Base-by-base conservation (phyloP, 2,113 vertebrate genomes). In the Lagopus muta region DNA sequence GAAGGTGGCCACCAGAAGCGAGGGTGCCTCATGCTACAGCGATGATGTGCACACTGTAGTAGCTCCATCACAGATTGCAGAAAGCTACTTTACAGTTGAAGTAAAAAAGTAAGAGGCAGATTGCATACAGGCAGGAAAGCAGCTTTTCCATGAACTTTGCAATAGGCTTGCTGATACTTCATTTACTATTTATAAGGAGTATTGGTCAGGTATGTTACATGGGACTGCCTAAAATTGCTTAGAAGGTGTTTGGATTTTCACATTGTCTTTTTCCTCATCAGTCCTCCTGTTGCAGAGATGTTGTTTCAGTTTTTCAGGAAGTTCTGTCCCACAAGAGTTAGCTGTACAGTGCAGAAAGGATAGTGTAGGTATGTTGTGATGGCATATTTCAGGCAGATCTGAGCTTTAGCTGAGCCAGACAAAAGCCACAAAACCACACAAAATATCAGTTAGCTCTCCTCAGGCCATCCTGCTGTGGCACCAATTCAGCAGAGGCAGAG, bases 331-430 rank as follows among this genome's bases (percentile, higher is more conserved):
- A 40, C 24, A 61, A 52, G 66, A 40, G n/a, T 55, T 89, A 47
- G 20, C 52, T 40, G 61, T 83, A 57, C 15, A n/a, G 42, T 0
- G 0, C n/a, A 50, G 75, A 85, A n/a, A 91, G 20, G 58, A 65
- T 34, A 25, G 45, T 32, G 8, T 21, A 67, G 72, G 24, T 57
- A 57, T 47, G 65, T 75, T 62, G 52, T 48, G 45, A 30, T 16
- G 60, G 21, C 43, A 11, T 77, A 50, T 61, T 84, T 88, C 69
- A 84, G 73, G 80, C 25, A 83, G 65, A 80, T 72, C 57, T 83
- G 80, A 84, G 83, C 47, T 92, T 93, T 84, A 88, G 58, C 73
- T 81, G 73, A 92, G 83, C 76, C 65, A 75, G 72, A 71, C 32
- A 92, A 79, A 89, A 89, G 55, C 77, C 55, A 22, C 17, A 30